Evolutionary conservation across 1,140 invertebrate species (phyloP), one percentile per base, ranked within the genome.

Genomic region (Geopemphigus sp.): DNA sequence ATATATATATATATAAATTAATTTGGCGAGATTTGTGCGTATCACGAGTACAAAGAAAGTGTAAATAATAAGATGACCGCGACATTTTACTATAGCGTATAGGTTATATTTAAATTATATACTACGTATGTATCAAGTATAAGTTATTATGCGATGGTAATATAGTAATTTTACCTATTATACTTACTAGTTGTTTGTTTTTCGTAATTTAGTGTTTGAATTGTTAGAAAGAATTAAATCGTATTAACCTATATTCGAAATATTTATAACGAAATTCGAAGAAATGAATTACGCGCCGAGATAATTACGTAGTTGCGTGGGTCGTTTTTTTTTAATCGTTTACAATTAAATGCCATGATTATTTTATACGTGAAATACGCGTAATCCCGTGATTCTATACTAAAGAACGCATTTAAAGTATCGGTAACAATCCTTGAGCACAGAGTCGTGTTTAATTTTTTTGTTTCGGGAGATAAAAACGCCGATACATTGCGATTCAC

Each of bases 241-340:
- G 22, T 66, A 45, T 66, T 66, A 66, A 66, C 63, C 63, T 66
- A 66, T 66, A 45, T 45, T n/a, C n/a, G n/a, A n/a, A n/a, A n/a
- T n/a, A n/a, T n/a, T n/a, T 66, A 66, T 39, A 39, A 39, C 8
- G 32, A 4, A 45, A 66, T 66, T 66, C 39, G 1, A 45, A 14
- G 19, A 17, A n/a, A 24, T 45, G 39, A n/a, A 45, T 66, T 22
- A 45, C 45, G 63, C 2, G n/a, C 39, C 32, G n/a, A 32, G 15
- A 29, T 63, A 63, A 63, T 32, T 63, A 32, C 8, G 6, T 63
- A 63, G 0, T 29, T 10, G 63, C n/a, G 5, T 8, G 11, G 10
- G n/a, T 11, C 22, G 5, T 5, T 26, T 45, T 39, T 39, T n/a
- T 39, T 12, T 0, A 22, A 12, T 39, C 14, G 14, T 61, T 29